Evolutionary conservation across 2,797 vertebrate genomes (phyloP).

Genomic region (Distichodus sexfasciatus): DNA sequence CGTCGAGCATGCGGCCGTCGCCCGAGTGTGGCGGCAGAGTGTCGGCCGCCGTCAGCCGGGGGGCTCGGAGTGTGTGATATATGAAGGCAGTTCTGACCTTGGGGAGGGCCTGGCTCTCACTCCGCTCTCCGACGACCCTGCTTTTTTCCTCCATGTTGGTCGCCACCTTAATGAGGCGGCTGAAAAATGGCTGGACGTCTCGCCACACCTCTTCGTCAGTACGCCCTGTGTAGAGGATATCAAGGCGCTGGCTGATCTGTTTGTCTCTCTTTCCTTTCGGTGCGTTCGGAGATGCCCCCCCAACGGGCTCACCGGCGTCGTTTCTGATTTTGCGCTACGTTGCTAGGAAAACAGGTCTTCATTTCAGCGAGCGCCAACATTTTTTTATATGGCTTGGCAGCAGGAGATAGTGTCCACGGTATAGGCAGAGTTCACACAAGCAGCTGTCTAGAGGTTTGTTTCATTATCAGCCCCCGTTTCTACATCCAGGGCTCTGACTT

Average conservation of each 20-base stretch:
- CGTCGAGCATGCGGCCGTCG: slow-evolving; percentile 13
- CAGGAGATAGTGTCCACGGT: slow-evolving; percentile 28
- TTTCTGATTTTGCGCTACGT: slow-evolving; percentile 18
- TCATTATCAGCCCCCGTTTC: slow-evolving; percentile 49
- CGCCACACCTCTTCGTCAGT: slow-evolving; percentile 9
- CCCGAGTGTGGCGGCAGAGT: slow-evolving; percentile 31
- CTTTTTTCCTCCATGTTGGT: slow-evolving; percentile 21
- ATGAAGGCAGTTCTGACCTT: slow-evolving; percentile 47
- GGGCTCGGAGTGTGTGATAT: slow-evolving; percentile 38
- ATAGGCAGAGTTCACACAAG: slow-evolving; percentile 31
- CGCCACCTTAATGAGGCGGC: slow-evolving; percentile 33
- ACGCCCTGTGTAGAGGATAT: slow-evolving; percentile 1
- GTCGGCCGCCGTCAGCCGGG: slow-evolving; percentile 29
- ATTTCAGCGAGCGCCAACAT: slow-evolving; percentile 1
- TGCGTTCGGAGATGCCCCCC: background rate
- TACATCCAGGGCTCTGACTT: slow-evolving; percentile 47
- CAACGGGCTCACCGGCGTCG: slow-evolving; percentile 2
- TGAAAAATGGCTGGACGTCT: slow-evolving; percentile 41
- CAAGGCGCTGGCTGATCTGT: slow-evolving; percentile 9
- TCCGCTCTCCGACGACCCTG: slow-evolving; percentile 17
- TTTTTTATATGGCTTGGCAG: slow-evolving; percentile 33
- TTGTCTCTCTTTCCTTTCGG: slow-evolving; percentile 9
- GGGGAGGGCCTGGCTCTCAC: slow-evolving; percentile 31
- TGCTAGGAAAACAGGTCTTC: slow-evolving; percentile 12
- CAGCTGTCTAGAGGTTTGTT: slow-evolving; percentile 48